phyloP scores from a whole-genome alignment of 2,888 invertebrate species.

The Griposia aprilina region DNA sequence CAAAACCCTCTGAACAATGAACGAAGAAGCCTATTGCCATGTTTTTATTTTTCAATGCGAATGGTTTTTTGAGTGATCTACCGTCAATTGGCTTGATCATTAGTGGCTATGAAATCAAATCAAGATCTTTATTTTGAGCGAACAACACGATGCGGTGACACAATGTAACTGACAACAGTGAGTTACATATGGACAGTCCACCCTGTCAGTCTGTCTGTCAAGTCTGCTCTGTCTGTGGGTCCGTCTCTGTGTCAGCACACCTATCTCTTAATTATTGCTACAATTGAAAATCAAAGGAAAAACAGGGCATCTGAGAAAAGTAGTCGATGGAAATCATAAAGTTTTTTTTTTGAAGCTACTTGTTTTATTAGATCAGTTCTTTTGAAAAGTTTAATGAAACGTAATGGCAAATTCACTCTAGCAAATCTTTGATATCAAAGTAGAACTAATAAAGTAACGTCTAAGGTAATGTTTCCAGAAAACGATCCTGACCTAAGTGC shows the following conservation, averaged over 20 bases:
- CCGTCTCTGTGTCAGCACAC: not conserved
- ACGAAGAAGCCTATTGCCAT: not conserved
- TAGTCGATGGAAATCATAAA: not conserved
- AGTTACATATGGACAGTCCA: no score
- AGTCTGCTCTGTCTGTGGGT: no score
- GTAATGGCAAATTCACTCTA: not conserved
- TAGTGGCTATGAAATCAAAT: not conserved
- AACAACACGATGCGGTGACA: no score
- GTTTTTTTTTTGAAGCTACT: not conserved
- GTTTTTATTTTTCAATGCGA: no score
- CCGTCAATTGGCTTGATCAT: not conserved
- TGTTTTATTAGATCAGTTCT: not conserved
- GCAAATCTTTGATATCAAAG: not conserved
- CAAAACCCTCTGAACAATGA: slow-evolving; percentile 14
- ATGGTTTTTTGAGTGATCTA: not conserved
- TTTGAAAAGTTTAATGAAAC: not conserved
- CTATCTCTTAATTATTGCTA: not conserved
- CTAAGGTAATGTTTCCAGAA: not conserved
- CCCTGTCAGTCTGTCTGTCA: no score
- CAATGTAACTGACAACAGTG: no score
- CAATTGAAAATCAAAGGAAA: not conserved
- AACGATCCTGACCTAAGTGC: not conserved
- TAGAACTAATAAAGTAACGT: not conserved
- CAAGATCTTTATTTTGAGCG: no score
- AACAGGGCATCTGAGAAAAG: not conserved